phyloP scores from a whole-genome alignment of 2,113 vertebrate genomes.

The Perognathus longimembris region DNA sequence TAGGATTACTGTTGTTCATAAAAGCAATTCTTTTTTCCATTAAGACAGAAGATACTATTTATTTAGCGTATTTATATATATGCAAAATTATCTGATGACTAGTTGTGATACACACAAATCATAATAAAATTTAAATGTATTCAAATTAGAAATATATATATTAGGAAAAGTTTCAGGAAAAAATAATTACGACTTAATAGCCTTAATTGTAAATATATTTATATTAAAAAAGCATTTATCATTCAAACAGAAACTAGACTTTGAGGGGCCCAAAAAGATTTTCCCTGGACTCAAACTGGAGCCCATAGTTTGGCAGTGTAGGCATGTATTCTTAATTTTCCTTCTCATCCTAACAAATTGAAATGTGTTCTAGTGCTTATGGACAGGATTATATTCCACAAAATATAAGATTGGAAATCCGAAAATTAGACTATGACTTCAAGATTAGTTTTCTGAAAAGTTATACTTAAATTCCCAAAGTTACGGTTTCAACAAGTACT shows the following conservation, averaged over 20 bases:
- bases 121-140: slow-evolving; percentile 53
- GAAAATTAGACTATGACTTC: slow-evolving; percentile 64
- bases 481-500: slow-evolving; percentile 55
- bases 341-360: slow-evolving; percentile 68
- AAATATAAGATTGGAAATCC: slow-evolving; percentile 67
- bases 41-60: neutral
- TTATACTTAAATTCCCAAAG: slow-evolving; percentile 55
- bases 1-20: neutral
- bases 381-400: slow-evolving; percentile 64
- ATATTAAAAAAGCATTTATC: slow-evolving; percentile 18
- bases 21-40: neutral
- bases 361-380: slow-evolving; percentile 67
- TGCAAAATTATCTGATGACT: slow-evolving; percentile 32
- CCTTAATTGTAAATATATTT: neutral
- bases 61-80: neutral
- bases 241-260: slow-evolving; percentile 1
- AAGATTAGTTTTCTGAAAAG: slow-evolving; percentile 56
- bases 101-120: slow-evolving; percentile 12
- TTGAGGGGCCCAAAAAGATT: neutral
- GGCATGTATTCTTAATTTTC: slow-evolving; percentile 54
- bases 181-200: neutral
- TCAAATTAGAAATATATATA: slow-evolving; percentile 45
- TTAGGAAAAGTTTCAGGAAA: too few relatives aligned
- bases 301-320: slow-evolving; percentile 40
- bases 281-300: slow-evolving; percentile 15